A percentile compares a stretch with the other conserved stretches of the same genome.
Evolutionary conservation across 2,888 invertebrate genomes (phyloP).

Genomic region (Drosophila ezoana): DNA sequence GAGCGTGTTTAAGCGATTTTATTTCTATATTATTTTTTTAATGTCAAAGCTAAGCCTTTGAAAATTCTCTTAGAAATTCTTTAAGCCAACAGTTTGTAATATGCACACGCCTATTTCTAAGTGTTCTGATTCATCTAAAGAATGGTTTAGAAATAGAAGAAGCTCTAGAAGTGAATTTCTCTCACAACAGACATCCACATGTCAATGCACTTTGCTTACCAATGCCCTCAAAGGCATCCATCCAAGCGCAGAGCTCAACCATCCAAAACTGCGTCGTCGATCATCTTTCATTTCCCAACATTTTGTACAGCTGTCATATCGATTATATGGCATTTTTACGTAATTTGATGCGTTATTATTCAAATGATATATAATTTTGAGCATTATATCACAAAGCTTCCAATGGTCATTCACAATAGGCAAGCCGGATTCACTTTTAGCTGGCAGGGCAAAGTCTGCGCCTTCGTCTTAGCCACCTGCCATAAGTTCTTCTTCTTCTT

Average conservation of each 20-base stretch:
- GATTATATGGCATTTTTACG: conserved; percentile 58
- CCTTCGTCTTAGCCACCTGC: conserved; percentile 51
- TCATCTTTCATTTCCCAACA: conserved; percentile 25
- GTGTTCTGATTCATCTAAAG: background rate
- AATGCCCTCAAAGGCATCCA: background rate
- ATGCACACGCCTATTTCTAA: conserved; percentile 2
- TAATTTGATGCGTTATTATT: conserved; percentile 75
- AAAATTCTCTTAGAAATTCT: too few species aligned
- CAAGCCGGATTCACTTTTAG: conserved; percentile 40
- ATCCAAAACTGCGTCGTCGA: background rate
- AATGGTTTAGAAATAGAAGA: background rate
- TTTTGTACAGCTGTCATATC: conserved; percentile 36
- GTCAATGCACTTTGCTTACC: conserved; percentile 1
- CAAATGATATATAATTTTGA: conserved; percentile 73
- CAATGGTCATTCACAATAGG: conserved; percentile 16
- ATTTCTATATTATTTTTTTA: too few species aligned
- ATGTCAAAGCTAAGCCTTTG: too few species aligned
- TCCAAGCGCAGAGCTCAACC: conserved; percentile 6
- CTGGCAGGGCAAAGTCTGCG: conserved; percentile 26
- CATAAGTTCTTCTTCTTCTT: conserved; percentile 61
- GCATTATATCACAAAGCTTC: conserved; percentile 45
- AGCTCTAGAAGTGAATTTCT: conserved; percentile 4
- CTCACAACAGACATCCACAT: background rate
- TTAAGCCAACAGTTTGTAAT: background rate
- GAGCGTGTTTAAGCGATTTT: too few species aligned